Evolutionary conservation across 2,888 invertebrate species (phyloP).

Genomic region (Drosophila planitibia): DNA sequence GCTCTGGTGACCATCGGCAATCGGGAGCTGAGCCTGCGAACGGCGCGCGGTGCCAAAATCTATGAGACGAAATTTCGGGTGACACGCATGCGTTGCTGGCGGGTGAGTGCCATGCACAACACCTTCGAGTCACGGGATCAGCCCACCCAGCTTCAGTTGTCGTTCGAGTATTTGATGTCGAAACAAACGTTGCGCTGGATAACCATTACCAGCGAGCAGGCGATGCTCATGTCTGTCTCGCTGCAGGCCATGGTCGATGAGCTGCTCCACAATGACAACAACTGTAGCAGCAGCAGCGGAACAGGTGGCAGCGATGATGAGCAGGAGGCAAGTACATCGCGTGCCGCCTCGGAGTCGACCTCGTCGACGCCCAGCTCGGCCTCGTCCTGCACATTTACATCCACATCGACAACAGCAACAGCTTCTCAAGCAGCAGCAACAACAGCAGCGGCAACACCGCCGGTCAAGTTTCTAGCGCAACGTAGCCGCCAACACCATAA

Average conservation of each 20-base stretch:
- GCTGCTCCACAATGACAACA: conserved; percentile 85
- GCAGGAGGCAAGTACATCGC: conserved; percentile 64
- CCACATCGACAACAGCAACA: conserved; percentile 51
- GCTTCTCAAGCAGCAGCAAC: conserved; percentile 43
- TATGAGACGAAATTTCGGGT: conserved; percentile 96
- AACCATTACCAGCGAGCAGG: conserved; percentile 94
- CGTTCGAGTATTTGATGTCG: conserved; percentile 97
- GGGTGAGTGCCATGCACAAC: conserved; percentile 93
- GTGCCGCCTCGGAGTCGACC: conserved; percentile 60
- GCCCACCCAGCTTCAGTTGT: conserved; percentile 89
- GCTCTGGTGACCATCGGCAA: conserved; percentile 93
- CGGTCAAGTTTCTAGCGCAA: conserved; percentile 88
- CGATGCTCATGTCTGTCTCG: conserved; percentile 97
- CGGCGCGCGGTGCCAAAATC: conserved; percentile 87
- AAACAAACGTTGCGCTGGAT: conserved; percentile 98
- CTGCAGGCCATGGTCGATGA: conserved; percentile 98
- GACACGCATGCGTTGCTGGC: conserved; percentile 98
- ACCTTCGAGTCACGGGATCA: conserved; percentile 71
- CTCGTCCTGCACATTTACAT: conserved; percentile 55
- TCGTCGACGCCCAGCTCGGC: conserved; percentile 72
- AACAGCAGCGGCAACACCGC: conserved; percentile 67
- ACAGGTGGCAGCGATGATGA: conserved; percentile 61
- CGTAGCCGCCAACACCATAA: conserved; percentile 87
- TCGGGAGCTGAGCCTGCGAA: conserved; percentile 92
- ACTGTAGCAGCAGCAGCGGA: conserved; percentile 10